Base-by-base conservation (phyloP, 2,888 invertebrate genomes). In the Temnothorax ravouxi region DNA sequence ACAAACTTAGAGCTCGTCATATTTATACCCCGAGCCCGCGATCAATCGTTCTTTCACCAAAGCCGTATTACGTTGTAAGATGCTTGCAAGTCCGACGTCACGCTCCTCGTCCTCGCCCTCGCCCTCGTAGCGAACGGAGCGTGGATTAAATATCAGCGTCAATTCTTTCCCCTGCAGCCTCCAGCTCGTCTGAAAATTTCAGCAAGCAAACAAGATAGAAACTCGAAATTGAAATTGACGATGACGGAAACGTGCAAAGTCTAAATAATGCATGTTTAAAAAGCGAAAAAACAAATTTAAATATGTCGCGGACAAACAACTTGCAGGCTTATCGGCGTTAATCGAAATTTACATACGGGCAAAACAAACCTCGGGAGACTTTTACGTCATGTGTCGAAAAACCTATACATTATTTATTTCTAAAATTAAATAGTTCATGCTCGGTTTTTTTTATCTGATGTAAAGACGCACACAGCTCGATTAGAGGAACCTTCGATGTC, bases 31-130 rank as follows among this genome's bases (percentile, higher is more conserved):
- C 76, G 41, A 13, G 67, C 21, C 41, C 47, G 47, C 47, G 72
- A 80, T 80, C 79, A 72, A 72, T 80, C 79, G 74, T 72, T 80
- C 79, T 72, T 80, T 80, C 79, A 80, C 74, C 74, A 74, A 6
- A 47, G 56, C 18, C 25, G 34, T 21, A 34, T 80, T 80, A 72
- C 74, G 74, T 80, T 59, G 38, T 2, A 47, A 80, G 74, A 72
- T 34, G 74, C 59, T 6, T 47, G 34, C 56, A 1, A 1, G 52
- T 25, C 13, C 76, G 59, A 80, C 74, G 79, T 80, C 59, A 80
- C 15, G 21, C 38, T 34, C 34, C 34, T 34, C 34, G 34, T 34
- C 34, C 34, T 34, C 34, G 34, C 18, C 47, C 47, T 62, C 38
- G 21, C 41, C 47, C 56, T 15, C 6, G 47, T 11, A 56, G 11